Evolutionary conservation across 2,888 invertebrate genomes (phyloP).

Genomic region (Drosophila cracens): DNA sequence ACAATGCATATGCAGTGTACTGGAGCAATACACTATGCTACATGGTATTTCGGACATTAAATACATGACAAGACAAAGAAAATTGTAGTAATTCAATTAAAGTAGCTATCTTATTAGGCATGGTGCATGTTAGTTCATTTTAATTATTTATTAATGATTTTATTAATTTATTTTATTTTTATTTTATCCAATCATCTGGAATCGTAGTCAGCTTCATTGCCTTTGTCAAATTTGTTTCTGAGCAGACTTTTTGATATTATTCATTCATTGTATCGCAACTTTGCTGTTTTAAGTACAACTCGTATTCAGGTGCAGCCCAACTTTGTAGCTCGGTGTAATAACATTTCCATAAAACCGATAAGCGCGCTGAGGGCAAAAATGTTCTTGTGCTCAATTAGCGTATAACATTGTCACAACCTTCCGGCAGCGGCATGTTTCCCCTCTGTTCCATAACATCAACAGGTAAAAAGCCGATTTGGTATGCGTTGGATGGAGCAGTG

Average conservation of each 20-base stretch:
- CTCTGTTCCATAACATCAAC: constrained; percentile 55
- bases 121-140: neutral
- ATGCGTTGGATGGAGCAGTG: constrained; percentile 55
- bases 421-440: constrained; percentile 37
- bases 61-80: neutral
- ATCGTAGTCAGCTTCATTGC: neutral
- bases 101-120: neutral
- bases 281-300: neutral
- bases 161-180: neutral
- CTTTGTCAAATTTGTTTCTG: neutral
- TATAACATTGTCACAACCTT: constrained; percentile 80
- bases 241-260: neutral
- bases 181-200: neutral
- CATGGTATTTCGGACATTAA: constrained; percentile 10
- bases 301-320: neutral
- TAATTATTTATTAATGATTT: neutral
- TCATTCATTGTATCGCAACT: neutral
- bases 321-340: constrained; percentile 49
- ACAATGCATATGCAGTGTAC: constrained; percentile 24
- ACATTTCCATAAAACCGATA: constrained; percentile 58
- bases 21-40: constrained; percentile 25
- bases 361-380: constrained; percentile 50
- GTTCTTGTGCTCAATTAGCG: constrained; percentile 80
- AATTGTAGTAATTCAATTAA: neutral
- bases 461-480: constrained; percentile 73